A percentile compares a stretch with the other conserved stretches of the same genome.
These are phyloP conservation scores for Gymnosoma rotundatum DNA, from an alignment of 2,888 invertebrate species.

Conservation along the genomic window DNA sequence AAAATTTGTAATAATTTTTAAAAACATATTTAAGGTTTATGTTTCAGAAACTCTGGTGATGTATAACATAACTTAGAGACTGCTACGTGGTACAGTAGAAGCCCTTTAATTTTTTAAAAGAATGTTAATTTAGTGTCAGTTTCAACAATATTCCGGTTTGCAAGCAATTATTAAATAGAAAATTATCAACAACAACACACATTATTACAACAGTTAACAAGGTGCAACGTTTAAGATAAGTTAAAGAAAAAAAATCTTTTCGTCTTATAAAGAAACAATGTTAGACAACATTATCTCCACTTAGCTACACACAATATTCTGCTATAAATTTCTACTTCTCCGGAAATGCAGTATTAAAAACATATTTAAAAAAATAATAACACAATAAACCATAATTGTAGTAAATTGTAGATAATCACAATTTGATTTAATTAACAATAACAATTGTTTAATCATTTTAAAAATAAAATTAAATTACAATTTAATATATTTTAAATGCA, in stretches of 20 bases:
- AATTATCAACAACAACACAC: neutral
- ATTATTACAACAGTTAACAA: neutral
- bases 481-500: conserved; percentile 4
- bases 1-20: too few relatives aligned
- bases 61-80: too few relatives aligned
- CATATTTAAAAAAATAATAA: conserved; percentile 10
- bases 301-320: neutral
- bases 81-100: too few relatives aligned
- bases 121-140: too few relatives aligned
- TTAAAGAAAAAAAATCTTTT: neutral
- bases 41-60: too few relatives aligned
- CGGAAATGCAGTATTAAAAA: conserved; percentile 36
- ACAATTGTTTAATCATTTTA: conserved; percentile 22
- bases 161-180: neutral
- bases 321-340: neutral
- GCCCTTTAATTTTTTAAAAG: too few relatives aligned
- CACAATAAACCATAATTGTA: neutral
- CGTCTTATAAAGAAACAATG: neutral
- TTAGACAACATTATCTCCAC: neutral
- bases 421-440: neutral
- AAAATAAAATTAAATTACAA: conserved; percentile 24
- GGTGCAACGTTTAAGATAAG: neutral
- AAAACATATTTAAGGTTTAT: too few relatives aligned
- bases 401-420: neutral
- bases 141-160: neutral